Evolutionary conservation across 2,888 invertebrate species (phyloP), one percentile per base, ranked within the genome.

Genomic region (Tetrapedia diversipes): DNA sequence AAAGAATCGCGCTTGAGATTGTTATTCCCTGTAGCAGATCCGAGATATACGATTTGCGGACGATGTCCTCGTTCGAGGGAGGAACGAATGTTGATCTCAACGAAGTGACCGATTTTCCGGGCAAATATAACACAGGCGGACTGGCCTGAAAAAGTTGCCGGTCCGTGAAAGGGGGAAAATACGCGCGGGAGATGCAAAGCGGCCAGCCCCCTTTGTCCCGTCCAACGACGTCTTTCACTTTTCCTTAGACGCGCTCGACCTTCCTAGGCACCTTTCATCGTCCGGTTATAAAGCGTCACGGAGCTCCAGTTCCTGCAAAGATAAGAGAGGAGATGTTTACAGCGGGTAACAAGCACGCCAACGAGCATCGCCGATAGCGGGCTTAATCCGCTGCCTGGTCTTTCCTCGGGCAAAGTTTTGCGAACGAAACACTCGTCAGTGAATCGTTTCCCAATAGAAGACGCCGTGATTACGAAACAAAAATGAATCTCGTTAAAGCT

Each of bases 241-340:
- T 59, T 32, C 19, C 22, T 22, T 41, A 39, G 60, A 29, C 32
- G 29, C 56, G 37, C 39, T 27, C 57, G 73, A 74, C 64, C 67
- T 68, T 37, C 60, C 43, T n/a, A n/a, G 57, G 41, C 45, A 43
- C 64, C 69, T 77, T 76, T 77, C 77, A 54, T 66, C 82, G 72
- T 19, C 14, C 75, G 63, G 59, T 53, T 60, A 39, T 71, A 79
- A 78, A 78, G 56, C 72, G 39, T 51, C 24, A 43, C 49, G 27
- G 49, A 79, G 83, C 82, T 80, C 81, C 86, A 85, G 82, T 86
- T 88, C 82, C 81, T 81, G 83, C 77, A 73, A 75, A 86, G 87
- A 87, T 87, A 88, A 87, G 86, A 69, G 61, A 60, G 29, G 43
- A 82, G 79, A 85, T 86, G 84, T 87, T 88, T 86, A 86, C 87